A percentile compares a stretch with the other conserved stretches of the same genome.
phyloP scores from a whole-genome alignment of 2,113 vertebrate species.

The Himantopus leucocephalus region DNA sequence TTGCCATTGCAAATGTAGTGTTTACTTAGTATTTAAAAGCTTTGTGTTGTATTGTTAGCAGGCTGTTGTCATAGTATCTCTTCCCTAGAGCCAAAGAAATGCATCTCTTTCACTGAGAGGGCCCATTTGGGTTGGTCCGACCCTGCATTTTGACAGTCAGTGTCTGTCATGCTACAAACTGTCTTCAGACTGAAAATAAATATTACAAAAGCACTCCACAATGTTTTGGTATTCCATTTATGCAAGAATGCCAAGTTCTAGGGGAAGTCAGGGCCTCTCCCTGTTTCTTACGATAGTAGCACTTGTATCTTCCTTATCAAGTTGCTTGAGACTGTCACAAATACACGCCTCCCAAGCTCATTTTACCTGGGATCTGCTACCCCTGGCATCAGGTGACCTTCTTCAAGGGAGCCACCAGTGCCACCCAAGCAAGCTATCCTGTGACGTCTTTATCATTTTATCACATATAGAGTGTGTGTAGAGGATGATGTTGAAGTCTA shows the following conservation, averaged over 20 bases:
- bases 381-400: neutral
- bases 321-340: neutral
- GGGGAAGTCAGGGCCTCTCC: neutral
- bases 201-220: neutral
- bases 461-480: neutral
- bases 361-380: neutral
- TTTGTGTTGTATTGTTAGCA: neutral
- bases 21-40: neutral
- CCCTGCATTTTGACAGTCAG: neutral
- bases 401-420: neutral
- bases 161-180: neutral
- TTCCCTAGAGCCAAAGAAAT: neutral
- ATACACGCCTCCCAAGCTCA: rapidly evolving
- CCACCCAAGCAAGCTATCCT: neutral
- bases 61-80: neutral
- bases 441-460: neutral
- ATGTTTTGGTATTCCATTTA: neutral
- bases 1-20: neutral
- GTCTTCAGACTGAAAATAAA: neutral
- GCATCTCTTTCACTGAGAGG: neutral
- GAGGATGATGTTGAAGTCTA: neutral
- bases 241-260: neutral
- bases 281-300: neutral
- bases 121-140: neutral
- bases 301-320: neutral